phyloP scores from a whole-genome alignment of 2,888 invertebrate species.

The Oeneis ivallda region DNA sequence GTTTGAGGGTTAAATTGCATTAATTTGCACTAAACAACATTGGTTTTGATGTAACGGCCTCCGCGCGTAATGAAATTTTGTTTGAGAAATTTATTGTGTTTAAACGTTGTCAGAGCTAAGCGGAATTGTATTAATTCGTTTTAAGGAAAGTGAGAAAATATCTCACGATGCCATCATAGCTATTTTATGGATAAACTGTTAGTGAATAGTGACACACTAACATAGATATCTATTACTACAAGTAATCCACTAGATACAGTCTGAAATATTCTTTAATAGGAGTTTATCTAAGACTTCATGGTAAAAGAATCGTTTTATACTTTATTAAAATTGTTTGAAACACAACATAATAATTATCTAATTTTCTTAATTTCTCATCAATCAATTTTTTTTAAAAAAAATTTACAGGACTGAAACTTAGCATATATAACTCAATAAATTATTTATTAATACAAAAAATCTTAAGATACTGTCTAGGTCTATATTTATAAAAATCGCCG shows the following conservation, averaged over 20 bases:
- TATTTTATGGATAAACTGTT: too few species aligned
- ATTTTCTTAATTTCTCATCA: too few species aligned
- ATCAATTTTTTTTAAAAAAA: too few species aligned
- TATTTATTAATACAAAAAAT: too few species aligned
- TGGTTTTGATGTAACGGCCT: conserved; percentile 59
- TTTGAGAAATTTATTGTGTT: conserved; percentile 23
- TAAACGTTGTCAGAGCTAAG: background rate
- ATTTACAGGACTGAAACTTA: too few species aligned
- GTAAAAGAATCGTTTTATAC: background rate
- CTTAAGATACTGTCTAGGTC: background rate
- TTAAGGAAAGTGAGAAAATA: background rate
- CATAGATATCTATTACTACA: too few species aligned
- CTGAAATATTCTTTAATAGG: too few species aligned
- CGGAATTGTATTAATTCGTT: background rate
- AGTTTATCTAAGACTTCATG: background rate
- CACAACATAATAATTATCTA: too few species aligned
- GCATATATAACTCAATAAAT: too few species aligned
- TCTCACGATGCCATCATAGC: background rate
- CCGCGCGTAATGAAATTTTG: conserved; percentile 41
- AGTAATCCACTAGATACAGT: too few species aligned
- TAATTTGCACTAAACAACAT: conserved; percentile 78
- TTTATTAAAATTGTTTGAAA: too few species aligned
- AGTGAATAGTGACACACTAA: too few species aligned
- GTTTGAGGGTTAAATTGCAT: conserved; percentile 78
- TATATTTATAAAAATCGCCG: background rate